phyloP scores from a whole-genome alignment of 2,113 vertebrate species.

The Noturus placidus region DNA sequence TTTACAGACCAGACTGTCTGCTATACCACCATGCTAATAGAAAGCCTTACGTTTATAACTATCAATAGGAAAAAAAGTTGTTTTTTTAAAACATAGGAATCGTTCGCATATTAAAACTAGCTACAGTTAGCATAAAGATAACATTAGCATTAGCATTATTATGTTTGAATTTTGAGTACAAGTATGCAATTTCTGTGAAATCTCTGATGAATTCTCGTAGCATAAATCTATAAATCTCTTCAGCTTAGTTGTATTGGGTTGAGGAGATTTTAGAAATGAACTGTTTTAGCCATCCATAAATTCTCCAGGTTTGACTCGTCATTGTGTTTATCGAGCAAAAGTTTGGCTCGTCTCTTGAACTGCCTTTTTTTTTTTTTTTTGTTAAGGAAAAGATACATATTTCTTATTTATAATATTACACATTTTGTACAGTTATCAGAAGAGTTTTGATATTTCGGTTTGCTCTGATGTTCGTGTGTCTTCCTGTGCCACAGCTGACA shows the following conservation, averaged over 20 bases:
- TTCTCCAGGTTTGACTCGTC: constrained; percentile 28
- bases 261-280: background rate
- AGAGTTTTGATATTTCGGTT: constrained; percentile 72
- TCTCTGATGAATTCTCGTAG: constrained; percentile 6
- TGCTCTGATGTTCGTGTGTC: constrained; percentile 67
- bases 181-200: constrained; percentile 46
- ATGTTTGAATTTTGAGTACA: background rate
- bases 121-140: background rate
- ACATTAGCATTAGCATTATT: background rate
- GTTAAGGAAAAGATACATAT: constrained; percentile 58
- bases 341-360: constrained; percentile 55
- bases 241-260: background rate
- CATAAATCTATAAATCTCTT: constrained; percentile 13
- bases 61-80: background rate
- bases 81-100: constrained; percentile 16
- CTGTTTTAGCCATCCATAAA: constrained; percentile 17
- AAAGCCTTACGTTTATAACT: background rate
- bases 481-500: constrained; percentile 76
- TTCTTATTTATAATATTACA: constrained; percentile 78
- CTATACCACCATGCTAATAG: background rate
- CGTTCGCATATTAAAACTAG: background rate
- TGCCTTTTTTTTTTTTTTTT: constrained; percentile 56
- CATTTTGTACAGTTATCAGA: constrained; percentile 76
- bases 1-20: background rate
- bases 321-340: constrained; percentile 52